Conservation (phyloP, 2,797 vertebrate species). For the Pogoniulus pusillus region DNA sequence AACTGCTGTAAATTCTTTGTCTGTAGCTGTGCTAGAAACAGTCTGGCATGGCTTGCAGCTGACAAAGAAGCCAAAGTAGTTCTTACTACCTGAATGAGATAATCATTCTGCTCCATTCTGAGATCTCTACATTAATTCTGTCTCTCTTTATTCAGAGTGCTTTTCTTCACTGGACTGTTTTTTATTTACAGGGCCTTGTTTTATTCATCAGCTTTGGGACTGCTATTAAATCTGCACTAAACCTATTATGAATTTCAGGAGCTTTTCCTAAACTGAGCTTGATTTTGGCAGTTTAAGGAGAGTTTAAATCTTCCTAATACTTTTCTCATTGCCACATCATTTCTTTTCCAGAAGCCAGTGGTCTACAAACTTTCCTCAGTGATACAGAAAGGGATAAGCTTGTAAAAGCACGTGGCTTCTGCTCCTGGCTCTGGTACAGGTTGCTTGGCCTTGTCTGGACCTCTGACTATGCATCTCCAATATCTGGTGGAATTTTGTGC, state of each 20-base stretch:
- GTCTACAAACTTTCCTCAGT: not conserved
- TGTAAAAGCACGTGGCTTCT: not conserved
- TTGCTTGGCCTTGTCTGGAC: not conserved
- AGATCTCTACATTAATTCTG: not conserved
- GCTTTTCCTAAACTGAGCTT: not conserved
- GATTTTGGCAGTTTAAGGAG: not conserved
- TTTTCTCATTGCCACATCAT: not conserved
- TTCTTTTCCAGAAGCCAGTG: not conserved
- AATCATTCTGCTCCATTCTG: not conserved
- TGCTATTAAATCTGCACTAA: not conserved
- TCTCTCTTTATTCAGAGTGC: not conserved
- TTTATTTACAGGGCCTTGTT: not conserved
- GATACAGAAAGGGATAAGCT: not conserved
- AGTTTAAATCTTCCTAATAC: not conserved
- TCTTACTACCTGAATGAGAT: not conserved
- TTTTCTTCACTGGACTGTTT: not conserved
- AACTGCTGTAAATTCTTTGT: not conserved
- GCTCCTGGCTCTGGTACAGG: not conserved
- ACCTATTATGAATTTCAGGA: not conserved
- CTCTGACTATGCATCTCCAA: not conserved
- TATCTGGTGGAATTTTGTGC: not conserved
- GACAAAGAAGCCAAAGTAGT: not conserved
- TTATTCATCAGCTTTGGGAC: not conserved
- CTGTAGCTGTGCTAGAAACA: conserved; percentile 7
- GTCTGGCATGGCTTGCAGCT: not conserved